Base-by-base conservation (phyloP, 2,888 invertebrate genomes). In the Listrodromus nycthemerus region DNA sequence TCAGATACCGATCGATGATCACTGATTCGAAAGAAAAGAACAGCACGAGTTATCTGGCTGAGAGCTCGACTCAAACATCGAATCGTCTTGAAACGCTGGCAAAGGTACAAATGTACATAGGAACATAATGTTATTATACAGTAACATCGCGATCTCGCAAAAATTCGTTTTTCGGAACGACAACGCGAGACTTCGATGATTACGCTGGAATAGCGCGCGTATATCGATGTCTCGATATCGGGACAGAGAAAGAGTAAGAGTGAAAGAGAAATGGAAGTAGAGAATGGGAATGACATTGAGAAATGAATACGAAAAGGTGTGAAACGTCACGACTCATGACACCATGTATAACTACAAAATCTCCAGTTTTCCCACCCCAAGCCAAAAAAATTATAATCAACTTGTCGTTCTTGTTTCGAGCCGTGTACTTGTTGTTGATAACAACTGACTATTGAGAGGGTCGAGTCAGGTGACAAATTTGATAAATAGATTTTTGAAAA, bases 81-180 rank as follows among this genome's bases (percentile, higher is more conserved):
- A 90, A 88, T 89, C 86, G 90, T 90, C 91, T 88, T 90, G 89
- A 92, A 90, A 91, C 87, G 91, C 92, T 93, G 91, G 91, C 90
- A 90, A 92, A 91, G 93, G 93, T 93, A 93, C 93, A 93, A 93
- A 93, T 93, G 93, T 93, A 93, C 93, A 93, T 93, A 93, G 89
- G 89, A 91, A 87, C 89, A 91, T 89, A 90, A 86, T 90, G 89
- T 92, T 92, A 91, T 92, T 92, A 91, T 91, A 85, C 85, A 80
- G 74, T 89, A 45, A 91, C 86, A 88, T 86, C 87, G 86, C 87
- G 87, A 87, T 88, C 86, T 88, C 88, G 86, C 75, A 71, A 71
- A 79, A 76, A 61, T 52, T 66, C 65, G 65, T 77, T 77, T 61
- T 50, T 66, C 67, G 66, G 58, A 55, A 66, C 55, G 55, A 76